phyloP scores from a whole-genome alignment of 2,113 vertebrate species.

The Ceyx cyanopectus region DNA sequence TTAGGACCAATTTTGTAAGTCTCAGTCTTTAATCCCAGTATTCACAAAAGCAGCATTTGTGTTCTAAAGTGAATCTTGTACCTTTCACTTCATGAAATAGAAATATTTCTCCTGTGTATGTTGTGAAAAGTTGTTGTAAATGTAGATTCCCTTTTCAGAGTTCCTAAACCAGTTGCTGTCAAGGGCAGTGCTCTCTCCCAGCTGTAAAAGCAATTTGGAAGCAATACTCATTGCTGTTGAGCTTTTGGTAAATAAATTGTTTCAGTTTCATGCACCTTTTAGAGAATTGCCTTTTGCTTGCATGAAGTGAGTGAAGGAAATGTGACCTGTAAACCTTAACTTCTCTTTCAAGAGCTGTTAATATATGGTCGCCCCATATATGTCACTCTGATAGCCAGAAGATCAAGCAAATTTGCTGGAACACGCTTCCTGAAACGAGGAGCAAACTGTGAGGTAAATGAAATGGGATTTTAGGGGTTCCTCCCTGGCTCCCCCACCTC shows the following conservation, averaged over 20 bases:
- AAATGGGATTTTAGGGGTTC: not conserved
- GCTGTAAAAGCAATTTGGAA: not conserved
- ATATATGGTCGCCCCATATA: constrained; percentile 96
- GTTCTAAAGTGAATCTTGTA: not conserved
- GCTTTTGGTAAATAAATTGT: not conserved
- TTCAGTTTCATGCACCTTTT: not conserved
- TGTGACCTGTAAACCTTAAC: constrained; percentile 76
- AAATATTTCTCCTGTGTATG: not conserved
- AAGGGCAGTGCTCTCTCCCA: not conserved
- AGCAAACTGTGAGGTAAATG: constrained; percentile 92
- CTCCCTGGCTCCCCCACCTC: not conserved
- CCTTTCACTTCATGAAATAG: not conserved
- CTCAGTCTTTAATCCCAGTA: not conserved
- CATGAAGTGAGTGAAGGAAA: not conserved
- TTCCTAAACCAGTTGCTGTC: not conserved
- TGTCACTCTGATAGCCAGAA: constrained; percentile 95
- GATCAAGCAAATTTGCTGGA: constrained; percentile 96
- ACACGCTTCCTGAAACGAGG: constrained; percentile 98
- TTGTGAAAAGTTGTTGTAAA: not conserved
- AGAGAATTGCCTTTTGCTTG: not conserved
- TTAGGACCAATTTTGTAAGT: too few species aligned
- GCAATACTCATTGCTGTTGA: not conserved
- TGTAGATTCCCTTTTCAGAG: not conserved
- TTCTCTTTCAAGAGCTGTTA: constrained; percentile 84
- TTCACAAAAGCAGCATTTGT: not conserved